A percentile compares a stretch with the other conserved stretches of the same genome.
phyloP scores from a whole-genome alignment of 64 coral and sea anemone genomes.

The Montipora cactus region DNA sequence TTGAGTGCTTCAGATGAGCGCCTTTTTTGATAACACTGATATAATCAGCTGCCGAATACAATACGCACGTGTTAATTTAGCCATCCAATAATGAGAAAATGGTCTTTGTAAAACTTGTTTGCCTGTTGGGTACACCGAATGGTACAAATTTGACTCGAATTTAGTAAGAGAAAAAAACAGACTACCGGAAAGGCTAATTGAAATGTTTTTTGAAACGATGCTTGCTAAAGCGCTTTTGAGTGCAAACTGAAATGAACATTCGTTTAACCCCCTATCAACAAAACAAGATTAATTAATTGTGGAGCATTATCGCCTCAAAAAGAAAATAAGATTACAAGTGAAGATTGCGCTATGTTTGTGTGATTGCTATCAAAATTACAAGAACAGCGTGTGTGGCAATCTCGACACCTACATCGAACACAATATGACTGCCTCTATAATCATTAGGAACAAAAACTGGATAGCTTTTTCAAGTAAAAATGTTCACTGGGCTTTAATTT shows the following conservation, averaged over 20 bases:
- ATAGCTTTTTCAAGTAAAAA: not conserved
- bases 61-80: conserved; percentile 22
- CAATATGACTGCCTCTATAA: not conserved
- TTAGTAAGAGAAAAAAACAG: not conserved
- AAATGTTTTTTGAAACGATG: too few relatives aligned
- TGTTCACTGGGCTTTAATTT: not conserved
- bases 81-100: conserved; percentile 11
- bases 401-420: not conserved
- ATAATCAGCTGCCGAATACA: not conserved
- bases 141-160: not conserved
- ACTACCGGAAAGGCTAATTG: not conserved
- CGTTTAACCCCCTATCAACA: conserved; percentile 14
- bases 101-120: conserved; percentile 42
- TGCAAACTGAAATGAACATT: not conserved
- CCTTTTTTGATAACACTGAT: not conserved
- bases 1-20: not conserved
- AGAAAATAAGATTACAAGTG: not conserved
- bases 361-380: not conserved
- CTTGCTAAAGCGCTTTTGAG: not conserved
- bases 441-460: not conserved
- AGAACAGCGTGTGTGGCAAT: not conserved
- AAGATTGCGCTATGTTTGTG: not conserved
- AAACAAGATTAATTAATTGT: conserved; percentile 36
- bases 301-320: not conserved
- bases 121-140: not conserved